Evolutionary conservation across 2,888 invertebrate genomes (phyloP).

Genomic region (Pachycephus smyrnensis): DNA sequence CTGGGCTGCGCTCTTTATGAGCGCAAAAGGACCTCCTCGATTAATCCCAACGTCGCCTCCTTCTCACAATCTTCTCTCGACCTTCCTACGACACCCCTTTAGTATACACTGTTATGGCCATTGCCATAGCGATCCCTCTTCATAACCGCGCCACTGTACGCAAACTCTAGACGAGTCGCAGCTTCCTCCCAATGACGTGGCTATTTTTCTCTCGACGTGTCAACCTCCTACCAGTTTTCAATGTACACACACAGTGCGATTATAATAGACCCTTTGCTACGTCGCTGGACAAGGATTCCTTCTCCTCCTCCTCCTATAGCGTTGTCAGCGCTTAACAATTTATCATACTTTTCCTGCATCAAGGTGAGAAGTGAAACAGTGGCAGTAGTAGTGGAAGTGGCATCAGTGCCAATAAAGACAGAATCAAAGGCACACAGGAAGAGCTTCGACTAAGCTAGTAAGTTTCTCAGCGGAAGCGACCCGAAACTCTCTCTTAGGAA

Average conservation of each 20-base stretch:
- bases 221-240: slow-evolving; percentile 12
- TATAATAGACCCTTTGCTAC: slow-evolving; percentile 18
- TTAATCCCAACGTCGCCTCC: not conserved
- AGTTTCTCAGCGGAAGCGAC: no score
- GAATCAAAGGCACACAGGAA: no score
- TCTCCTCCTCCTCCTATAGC: not conserved
- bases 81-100: no score
- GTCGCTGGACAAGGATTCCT: not conserved
- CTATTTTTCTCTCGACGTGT: slow-evolving; percentile 9
- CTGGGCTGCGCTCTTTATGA: no score
- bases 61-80: not conserved
- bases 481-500: no score
- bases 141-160: no score
- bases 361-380: slow-evolving; percentile 1
- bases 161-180: no score
- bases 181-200: not conserved
- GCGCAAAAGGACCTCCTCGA: not conserved
- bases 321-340: slow-evolving; percentile 11
- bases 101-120: no score
- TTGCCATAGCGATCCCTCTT: no score
- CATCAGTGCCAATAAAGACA: no score
- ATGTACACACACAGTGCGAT: slow-evolving; percentile 15
- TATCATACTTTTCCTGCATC: slow-evolving; percentile 23
- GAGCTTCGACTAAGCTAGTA: no score
- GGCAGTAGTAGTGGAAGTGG: no score